Base-by-base conservation (phyloP, 1,140 invertebrate genomes). In the Trinorchestia longiramus region DNA sequence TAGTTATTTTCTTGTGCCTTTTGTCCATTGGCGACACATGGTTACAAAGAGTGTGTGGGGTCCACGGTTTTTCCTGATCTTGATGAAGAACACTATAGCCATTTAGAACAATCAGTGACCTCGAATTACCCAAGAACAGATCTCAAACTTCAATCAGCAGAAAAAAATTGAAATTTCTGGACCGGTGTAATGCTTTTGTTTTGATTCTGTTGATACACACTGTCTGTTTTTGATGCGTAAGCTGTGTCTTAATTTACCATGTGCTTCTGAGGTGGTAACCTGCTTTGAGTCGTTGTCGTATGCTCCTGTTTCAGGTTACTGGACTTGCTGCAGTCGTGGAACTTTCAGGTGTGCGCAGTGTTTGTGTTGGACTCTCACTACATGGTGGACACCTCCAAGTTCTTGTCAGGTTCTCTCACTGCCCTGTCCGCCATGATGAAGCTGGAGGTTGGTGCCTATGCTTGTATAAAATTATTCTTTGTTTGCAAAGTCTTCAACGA, bases 291-390 rank as follows among this genome's bases (percentile, higher is more conserved):
- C 4, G n/a, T 77, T 6, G 11, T 92, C 92, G n/a, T 95, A 97
- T 19, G 92, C 23, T 1, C 28, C 36, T 95, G 42, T 96, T 95
- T 90, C 96, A 96, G 96, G 43, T 95, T 96, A 87, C 90, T 96
- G 36, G 62, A 96, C 41, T 95, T 96, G 8, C 96, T 96, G 44
- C 98, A 99, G 96, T 98, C 98, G 87, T 98, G 99, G 98, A 98
- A 99, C 97, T 99, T 99, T 97, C 98, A 98, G 96, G 97, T 99
- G 44, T 99, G 99, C 97, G 98, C 98, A 3, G 98, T 99, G 0
- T 99, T 99, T 97, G 97, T 99, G 41, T 97, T 99, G 0, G 99
- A 99, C 97, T 99, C 99, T 53, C 99, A 99, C 97, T 99, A 99
- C 97, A 99, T 99, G 98, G 98, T 99, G 4, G 99, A 99, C 97